Evolutionary conservation across 2,888 invertebrate species (phyloP).

Genomic region (Branchipolynoe longqiensis): DNA sequence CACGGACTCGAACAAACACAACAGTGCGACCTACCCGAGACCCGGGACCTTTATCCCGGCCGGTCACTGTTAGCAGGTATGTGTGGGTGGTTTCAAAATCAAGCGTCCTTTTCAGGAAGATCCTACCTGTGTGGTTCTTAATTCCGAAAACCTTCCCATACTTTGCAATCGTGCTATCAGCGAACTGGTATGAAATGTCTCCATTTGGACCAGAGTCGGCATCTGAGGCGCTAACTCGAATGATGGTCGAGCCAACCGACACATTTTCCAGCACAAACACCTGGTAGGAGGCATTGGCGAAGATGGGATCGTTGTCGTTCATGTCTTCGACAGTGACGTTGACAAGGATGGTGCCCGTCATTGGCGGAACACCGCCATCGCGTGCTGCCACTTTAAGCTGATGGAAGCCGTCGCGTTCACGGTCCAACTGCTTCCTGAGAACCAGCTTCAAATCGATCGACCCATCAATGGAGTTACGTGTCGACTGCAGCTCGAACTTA

Average conservation of each 20-base stretch:
- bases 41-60: conserved; percentile 70
- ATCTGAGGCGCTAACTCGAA: conserved; percentile 64
- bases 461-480: conserved; percentile 61
- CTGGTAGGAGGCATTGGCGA: conserved; percentile 65
- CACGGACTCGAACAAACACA: conserved; percentile 71
- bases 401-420: conserved; percentile 79
- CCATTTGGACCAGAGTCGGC: conserved; percentile 65
- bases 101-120: conserved; percentile 63
- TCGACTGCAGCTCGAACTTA: conserved; percentile 61
- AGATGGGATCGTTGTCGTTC: conserved; percentile 67
- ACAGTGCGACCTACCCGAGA: conserved; percentile 69
- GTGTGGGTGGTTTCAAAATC: conserved; percentile 64
- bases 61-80: conserved; percentile 65
- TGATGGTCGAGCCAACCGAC: conserved; percentile 59
- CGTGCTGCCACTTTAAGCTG: conserved; percentile 92
- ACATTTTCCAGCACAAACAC: conserved; percentile 64
- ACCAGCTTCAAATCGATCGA: conserved; percentile 65
- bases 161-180: conserved; percentile 58
- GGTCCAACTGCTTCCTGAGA: conserved; percentile 63
- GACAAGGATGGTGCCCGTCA: conserved; percentile 63
- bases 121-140: conserved; percentile 61
- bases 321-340: conserved; percentile 65
- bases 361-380: conserved; percentile 88
- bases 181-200: conserved; percentile 64
- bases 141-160: conserved; percentile 67